Percentiles rank a stretch among this genome's conserved stretches.
Evolutionary conservation across 1,140 invertebrate genomes (phyloP).

Genomic region (Heterodera schachtii): DNA sequence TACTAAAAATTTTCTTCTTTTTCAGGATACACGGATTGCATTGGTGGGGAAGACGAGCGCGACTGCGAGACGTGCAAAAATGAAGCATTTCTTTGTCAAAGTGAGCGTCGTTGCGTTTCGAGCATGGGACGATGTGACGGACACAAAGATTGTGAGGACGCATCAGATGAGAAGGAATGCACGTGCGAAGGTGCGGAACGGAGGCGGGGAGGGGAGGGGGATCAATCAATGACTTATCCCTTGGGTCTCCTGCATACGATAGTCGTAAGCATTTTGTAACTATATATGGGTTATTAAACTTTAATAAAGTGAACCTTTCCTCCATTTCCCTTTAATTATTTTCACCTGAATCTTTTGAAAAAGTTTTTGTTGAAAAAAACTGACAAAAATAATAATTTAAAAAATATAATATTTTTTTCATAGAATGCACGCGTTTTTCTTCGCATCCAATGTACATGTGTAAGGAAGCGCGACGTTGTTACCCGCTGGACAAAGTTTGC

Average conservation of each 20-base stretch:
- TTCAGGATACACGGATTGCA: conserved; percentile 68
- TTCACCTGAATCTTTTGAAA: no score
- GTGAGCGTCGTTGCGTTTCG: conserved; percentile 43
- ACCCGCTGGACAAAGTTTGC: conserved; percentile 36
- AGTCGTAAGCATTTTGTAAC: no score
- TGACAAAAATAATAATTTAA: not conserved
- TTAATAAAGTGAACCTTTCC: not conserved
- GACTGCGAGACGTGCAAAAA: conserved; percentile 16
- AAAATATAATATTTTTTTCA: conserved; percentile 6
- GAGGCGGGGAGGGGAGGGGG: no score
- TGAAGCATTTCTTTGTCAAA: conserved; percentile 33
- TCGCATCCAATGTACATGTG: conserved; percentile 39
- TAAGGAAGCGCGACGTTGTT: conserved; percentile 29
- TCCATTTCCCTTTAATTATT: no score
- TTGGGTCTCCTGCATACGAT: no score
- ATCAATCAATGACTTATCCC: no score
- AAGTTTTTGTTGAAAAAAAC: no score
- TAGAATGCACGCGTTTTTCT: conserved; percentile 38
- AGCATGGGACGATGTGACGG: conserved; percentile 39
- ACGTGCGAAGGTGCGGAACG: conserved; percentile 34
- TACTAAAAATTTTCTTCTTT: conserved; percentile 59
- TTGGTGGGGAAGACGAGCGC: conserved; percentile 38
- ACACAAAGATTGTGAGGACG: conserved; percentile 43
- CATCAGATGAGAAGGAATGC: conserved; percentile 39
- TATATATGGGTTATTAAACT: no score